These are phyloP conservation scores for Stomatorhinus ivindoensis DNA, from an alignment of 2,113 vertebrate species.

Conservation along the genomic window DNA sequence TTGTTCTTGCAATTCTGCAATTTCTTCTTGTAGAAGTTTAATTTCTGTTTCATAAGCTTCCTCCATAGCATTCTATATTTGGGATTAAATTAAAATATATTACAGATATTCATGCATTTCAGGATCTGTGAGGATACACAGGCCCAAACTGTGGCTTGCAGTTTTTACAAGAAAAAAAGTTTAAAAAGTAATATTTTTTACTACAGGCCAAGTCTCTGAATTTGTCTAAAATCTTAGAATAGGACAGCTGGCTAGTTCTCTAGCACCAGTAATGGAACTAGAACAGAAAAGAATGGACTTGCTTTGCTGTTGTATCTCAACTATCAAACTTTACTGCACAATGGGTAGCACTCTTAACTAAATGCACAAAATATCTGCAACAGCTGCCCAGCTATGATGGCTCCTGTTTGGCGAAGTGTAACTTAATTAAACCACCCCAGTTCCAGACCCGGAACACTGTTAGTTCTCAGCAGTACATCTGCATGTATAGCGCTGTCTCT, in stretches of 20 bases:
- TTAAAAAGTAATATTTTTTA: too few relatives aligned
- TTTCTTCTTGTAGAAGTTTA: conserved; percentile 58
- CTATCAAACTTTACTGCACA: background rate
- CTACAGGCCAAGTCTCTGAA: background rate
- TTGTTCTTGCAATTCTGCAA: conserved; percentile 45
- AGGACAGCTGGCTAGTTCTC: background rate
- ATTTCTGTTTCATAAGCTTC: conserved; percentile 62
- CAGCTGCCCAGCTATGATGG: background rate
- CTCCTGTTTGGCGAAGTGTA: background rate
- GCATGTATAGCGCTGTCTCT: background rate
- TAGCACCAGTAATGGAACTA: background rate
- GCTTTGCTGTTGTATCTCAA: background rate
- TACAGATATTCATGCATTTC: background rate
- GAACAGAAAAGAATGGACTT: background rate
- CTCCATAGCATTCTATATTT: conserved; percentile 33
- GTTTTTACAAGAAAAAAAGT: background rate
- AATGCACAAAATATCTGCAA: background rate
- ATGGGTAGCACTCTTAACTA: background rate
- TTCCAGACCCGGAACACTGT: background rate
- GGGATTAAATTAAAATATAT: background rate
- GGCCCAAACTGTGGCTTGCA: background rate
- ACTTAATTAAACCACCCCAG: background rate
- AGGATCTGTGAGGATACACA: background rate
- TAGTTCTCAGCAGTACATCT: background rate
- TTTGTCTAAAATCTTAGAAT: background rate